Conservation (phyloP, 2,113 vertebrate genomes). For the Oenanthe oenanthe region DNA sequence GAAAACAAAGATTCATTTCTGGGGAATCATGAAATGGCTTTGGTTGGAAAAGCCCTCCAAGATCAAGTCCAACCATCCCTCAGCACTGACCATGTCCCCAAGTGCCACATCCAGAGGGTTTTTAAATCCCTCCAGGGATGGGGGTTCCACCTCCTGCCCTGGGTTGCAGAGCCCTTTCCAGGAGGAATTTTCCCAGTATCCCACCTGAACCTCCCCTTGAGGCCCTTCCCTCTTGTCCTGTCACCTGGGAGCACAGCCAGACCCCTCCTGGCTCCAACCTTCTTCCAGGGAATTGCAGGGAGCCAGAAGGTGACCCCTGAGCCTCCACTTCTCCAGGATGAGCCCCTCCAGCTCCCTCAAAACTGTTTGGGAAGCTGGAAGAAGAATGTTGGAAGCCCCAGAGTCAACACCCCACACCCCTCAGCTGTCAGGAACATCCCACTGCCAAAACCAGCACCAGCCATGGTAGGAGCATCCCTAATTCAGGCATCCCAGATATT, state of each 20-base stretch:
- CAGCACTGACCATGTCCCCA: neutral
- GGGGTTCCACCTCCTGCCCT: neutral
- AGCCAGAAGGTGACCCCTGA: neutral
- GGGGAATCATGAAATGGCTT: neutral
- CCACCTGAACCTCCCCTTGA: neutral
- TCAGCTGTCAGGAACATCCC: neutral
- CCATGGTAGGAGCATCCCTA: accelerated
- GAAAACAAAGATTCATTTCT: neutral
- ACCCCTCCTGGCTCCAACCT: neutral
- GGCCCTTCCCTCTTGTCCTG: neutral
- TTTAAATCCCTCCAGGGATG: accelerated
- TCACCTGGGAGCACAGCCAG: neutral
- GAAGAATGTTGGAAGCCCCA: neutral
- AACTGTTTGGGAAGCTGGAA: neutral
- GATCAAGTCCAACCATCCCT: no score
- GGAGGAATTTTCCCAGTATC: neutral
- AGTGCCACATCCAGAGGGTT: neutral
- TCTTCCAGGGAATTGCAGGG: neutral
- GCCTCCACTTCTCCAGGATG: neutral
- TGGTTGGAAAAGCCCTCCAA: neutral
- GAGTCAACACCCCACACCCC: neutral
- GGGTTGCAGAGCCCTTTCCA: neutral
- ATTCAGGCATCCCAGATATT: neutral
- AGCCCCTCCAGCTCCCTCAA: neutral
- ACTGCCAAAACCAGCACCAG: neutral